Evolutionary conservation across 2,797 vertebrate genomes (phyloP).

Genomic region (Argya squamiceps): DNA sequence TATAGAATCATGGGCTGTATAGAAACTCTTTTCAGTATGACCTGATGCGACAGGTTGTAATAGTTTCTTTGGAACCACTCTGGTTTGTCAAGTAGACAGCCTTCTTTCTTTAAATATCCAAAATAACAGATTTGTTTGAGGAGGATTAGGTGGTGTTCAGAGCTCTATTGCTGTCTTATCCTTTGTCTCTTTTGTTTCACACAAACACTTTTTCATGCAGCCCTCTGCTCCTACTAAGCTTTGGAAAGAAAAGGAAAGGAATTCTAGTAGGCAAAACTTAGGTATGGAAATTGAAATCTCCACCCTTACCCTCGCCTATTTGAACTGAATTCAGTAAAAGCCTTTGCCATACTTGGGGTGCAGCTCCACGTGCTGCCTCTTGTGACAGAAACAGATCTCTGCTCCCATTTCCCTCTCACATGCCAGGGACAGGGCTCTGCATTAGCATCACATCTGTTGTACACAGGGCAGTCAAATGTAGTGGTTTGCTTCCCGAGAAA

Average conservation of each 20-base stretch:
- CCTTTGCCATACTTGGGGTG: neutral
- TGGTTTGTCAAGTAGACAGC: constrained; percentile 29
- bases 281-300: neutral
- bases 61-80: neutral
- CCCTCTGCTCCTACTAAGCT: neutral
- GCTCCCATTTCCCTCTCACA: neutral
- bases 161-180: neutral
- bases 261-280: neutral
- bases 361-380: neutral
- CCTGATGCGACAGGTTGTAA: constrained; percentile 25
- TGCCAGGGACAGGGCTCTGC: neutral
- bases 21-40: constrained; percentile 18
- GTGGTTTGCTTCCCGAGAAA: neutral
- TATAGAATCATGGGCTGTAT: constrained; percentile 15
- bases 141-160: constrained; percentile 9
- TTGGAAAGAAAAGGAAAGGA: neutral
- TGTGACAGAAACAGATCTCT: neutral
- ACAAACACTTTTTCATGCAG: neutral
- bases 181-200: constrained; percentile 39
- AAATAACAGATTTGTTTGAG: constrained; percentile 59
- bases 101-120: constrained; percentile 48
- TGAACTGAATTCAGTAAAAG: neutral
- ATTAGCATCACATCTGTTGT: neutral
- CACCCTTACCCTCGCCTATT: neutral
- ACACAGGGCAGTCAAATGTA: neutral